A percentile compares a stretch with the other conserved stretches of the same genome.
Conservation (phyloP, 2,113 vertebrate genomes). For the Todiramphus chloris region DNA sequence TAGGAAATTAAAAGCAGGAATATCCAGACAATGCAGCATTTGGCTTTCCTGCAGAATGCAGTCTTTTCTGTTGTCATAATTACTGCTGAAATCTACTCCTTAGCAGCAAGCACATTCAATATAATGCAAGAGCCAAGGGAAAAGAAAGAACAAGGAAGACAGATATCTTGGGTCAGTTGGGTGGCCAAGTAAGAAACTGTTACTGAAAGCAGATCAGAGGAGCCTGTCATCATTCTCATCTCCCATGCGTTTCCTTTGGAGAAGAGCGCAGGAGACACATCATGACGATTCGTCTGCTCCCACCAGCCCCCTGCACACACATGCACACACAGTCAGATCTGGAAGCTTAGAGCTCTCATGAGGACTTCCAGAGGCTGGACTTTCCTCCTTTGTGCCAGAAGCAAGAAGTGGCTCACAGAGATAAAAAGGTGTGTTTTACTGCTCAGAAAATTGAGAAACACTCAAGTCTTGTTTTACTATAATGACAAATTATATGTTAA, state of each 20-base stretch:
- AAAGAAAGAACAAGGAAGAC: neutral
- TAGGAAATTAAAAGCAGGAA: neutral
- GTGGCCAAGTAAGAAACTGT: neutral
- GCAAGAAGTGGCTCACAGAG: neutral
- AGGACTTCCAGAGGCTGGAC: neutral
- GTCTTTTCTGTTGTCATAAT: neutral
- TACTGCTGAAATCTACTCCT: neutral
- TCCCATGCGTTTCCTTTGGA: neutral
- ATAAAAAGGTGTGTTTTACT: neutral
- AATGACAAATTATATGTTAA: conserved; percentile 37
- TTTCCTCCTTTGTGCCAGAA: neutral
- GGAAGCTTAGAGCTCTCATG: neutral
- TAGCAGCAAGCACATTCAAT: neutral
- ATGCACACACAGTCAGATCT: neutral
- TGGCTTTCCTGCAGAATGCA: neutral
- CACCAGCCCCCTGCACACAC: neutral
- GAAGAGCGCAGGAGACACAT: neutral
- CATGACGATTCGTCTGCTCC: neutral
- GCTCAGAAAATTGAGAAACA: conserved; percentile 6
- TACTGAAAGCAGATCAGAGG: neutral
- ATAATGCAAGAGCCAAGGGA: neutral
- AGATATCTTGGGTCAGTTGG: neutral
- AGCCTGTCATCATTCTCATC: neutral
- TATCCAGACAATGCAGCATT: neutral
- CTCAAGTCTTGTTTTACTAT: neutral